Evolutionary conservation across 1,140 invertebrate species (phyloP).

Genomic region (Belonocnema kinseyi): DNA sequence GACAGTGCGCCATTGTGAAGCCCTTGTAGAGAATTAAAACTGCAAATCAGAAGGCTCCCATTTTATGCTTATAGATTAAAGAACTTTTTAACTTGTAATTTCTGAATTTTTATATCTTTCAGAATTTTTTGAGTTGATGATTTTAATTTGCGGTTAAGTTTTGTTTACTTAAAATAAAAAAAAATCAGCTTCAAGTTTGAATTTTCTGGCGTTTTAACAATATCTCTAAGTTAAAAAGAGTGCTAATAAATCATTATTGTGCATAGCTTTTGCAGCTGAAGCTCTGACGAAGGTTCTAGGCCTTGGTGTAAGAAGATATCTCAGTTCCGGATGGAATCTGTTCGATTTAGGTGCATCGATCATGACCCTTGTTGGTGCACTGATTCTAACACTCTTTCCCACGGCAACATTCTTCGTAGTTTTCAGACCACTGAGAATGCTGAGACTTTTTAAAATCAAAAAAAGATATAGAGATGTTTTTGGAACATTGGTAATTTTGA

Average conservation of each 20-base stretch:
- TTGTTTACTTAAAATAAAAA: no score
- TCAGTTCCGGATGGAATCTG: conserved; percentile 91
- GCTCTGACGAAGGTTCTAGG: conserved; percentile 85
- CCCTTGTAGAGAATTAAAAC: no score
- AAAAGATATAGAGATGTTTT: conserved; percentile 92
- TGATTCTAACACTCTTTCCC: conserved; percentile 80
- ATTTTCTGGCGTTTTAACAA: no score
- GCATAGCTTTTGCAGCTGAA: conserved; percentile 86
- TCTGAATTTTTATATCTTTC: no score
- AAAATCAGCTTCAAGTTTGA: no score
- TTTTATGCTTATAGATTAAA: no score
- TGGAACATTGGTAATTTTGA: conserved; percentile 89
- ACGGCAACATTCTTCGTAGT: conserved; percentile 85
- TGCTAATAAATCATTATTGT: conserved; percentile 39
- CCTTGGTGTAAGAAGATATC: conserved; percentile 83
- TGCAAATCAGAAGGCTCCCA: no score
- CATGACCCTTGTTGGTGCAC: conserved; percentile 81
- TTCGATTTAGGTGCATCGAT: conserved; percentile 88
- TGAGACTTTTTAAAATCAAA: conserved; percentile 88
- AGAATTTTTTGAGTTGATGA: no score
- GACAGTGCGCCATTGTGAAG: no score
- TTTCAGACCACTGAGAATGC: conserved; percentile 81
- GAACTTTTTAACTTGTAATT: no score
- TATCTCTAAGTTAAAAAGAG: no score
- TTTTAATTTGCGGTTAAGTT: no score